Base-by-base conservation (phyloP, 2,797 vertebrate species). In the Pangasius djambal region DNA sequence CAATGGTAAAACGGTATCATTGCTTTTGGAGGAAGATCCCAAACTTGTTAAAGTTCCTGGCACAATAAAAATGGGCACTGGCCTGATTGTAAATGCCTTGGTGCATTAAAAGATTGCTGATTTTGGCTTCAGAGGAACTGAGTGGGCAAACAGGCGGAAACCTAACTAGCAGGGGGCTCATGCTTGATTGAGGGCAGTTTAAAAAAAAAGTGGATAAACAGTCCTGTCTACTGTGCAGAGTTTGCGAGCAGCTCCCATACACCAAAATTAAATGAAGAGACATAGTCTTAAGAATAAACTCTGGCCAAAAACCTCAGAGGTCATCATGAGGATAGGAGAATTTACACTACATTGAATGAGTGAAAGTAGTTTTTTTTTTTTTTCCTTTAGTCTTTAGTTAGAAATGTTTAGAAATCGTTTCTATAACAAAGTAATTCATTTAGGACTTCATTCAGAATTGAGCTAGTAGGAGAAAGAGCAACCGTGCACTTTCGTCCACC, bases 181-280 rank as follows among this genome's bases (percentile, higher is more conserved):
- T 79, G 77, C 87, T 85, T 79, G 90, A 83, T 88, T 89, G 81
- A 50, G 75, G 69, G 79, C 72, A 75, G 48, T 70, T 79, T 69
- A 55, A 63, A 37, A 75, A 74, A 85, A 83, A 78, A 83, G 85
- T 86, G 48, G 61, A 86, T 63, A 89, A 91, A 90, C 72, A 89
- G 50, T 77, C 25, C 74, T 67, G 82, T 83, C 81, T 69, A 79
- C 89, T 44, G 84, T 74, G 52, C 44, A 86, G 37, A 44, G 88
- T 88, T 87, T 82, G 92, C 95, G 95, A 95, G 93, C 65, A 22
- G 8, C 59, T 65, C 57, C 72, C 74, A 83, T 83, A 25, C 57
- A 61, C 20, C 55, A 61, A 61, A 61, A 59, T 37, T 18, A 37
- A 83, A 61, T 61, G 57, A 83, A 61, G 79, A 61, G 31, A 81